Percentiles rank a stretch among this genome's conserved stretches.
Conservation (phyloP, 2,113 vertebrate genomes). For the Rhabdomys dilectus region DNA sequence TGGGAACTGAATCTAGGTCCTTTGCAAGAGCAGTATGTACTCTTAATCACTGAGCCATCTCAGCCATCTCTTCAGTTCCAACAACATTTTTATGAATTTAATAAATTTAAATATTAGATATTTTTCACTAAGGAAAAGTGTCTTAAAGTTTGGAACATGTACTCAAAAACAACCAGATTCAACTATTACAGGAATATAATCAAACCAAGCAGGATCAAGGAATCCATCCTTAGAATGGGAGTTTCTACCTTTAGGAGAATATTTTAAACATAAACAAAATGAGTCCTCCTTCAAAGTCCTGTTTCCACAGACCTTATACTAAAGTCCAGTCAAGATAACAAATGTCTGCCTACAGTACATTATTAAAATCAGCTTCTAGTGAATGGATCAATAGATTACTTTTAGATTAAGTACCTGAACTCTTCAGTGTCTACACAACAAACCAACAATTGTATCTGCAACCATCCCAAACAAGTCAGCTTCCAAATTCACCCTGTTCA, state of each 20-base stretch:
- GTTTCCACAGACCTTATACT: slow-evolving; percentile 8
- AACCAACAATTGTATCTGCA: neutral
- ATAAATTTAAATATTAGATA: slow-evolving; percentile 46
- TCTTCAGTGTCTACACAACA: slow-evolving; percentile 17
- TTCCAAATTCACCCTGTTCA: neutral
- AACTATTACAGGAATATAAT: slow-evolving; percentile 58
- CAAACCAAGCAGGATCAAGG: slow-evolving; percentile 55
- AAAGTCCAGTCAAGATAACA: neutral
- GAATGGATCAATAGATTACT: neutral
- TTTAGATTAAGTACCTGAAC: slow-evolving; percentile 24
- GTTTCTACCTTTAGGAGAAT: slow-evolving; percentile 37
- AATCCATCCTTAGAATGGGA: slow-evolving; percentile 9
- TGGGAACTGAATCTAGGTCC: too few relatives aligned
- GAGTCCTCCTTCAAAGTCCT: slow-evolving; percentile 18
- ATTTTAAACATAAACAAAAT: slow-evolving; percentile 26
- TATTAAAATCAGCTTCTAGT: slow-evolving; percentile 46
- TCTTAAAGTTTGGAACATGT: slow-evolving; percentile 19
- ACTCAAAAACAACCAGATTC: slow-evolving; percentile 57
- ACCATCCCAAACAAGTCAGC: slow-evolving; percentile 16
- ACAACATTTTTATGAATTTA: neutral
- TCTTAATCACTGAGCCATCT: neutral
- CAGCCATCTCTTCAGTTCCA: neutral
- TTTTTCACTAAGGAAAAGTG: slow-evolving; percentile 37
- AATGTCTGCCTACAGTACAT: slow-evolving; percentile 22
- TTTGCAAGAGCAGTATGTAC: neutral